Base-by-base conservation (phyloP, 2,113 vertebrate species). In the Pomatostomus ruficeps region DNA sequence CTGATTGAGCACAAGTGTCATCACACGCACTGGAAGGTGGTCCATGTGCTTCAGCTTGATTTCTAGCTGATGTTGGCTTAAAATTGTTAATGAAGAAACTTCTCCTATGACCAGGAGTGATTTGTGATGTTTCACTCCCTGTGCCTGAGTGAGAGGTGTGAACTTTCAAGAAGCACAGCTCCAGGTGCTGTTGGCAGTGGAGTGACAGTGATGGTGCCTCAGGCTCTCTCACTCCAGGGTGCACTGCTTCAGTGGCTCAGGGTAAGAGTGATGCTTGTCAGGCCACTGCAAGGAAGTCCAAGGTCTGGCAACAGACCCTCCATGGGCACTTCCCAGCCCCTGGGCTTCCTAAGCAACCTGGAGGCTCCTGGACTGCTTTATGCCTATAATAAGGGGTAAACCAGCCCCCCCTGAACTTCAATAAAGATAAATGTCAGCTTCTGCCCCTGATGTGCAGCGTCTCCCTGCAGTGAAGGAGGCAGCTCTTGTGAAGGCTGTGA, bases 1-100 rank as follows among this genome's bases (percentile, higher is more conserved):
- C 29, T 86, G 70, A 42, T 7, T 0, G 13, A 91, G 13, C 43
- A 31, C 10, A 36, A 6, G 25, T 48, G 25, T 78, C n/a, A 71
- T 81, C 57, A 31, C 18, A 7, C 0, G 28, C 0, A 1, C 8
- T 38, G 24, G 24, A 68, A 40, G 28, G 19, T 65, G 45, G 40
- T 31, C 40, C 0, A 0, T 31, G 28, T 0, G 4, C 17, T 82
- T 71, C 36, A 59, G 14, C 43, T 74, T 71, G 45, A 43, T 59
- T 91, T 89, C 40, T 63, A 54, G n/a, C 13, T 91, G 84, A 33
- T 0, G 0, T 14, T 67, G 8, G 14, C 43, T 91, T 81, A 71
- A 74, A 85, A 67, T 16, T 75, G 58, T 35, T 45, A 11, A 29
- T 21, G 36, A 85, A 78, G 13, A 36, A 65, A 58, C n/a, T 85